Evolutionary conservation across 2,797 vertebrate genomes (phyloP), one percentile per base, ranked within the genome.

Genomic region (Hapalemur alaotrensis): DNA sequence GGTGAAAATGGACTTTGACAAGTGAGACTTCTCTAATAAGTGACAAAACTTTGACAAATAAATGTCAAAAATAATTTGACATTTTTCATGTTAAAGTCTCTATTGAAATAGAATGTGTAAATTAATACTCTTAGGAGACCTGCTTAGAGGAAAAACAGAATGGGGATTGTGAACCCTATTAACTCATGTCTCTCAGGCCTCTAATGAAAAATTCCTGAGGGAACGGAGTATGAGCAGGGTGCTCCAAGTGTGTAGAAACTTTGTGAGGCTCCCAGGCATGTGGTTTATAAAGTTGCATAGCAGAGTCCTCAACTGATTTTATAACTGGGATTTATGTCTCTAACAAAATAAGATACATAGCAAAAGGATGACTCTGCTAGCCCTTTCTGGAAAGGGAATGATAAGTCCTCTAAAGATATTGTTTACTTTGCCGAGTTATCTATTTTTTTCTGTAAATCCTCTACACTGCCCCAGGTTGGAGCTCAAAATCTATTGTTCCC

Each of bases 81-180:
- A 79, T 95, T 92, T 97, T 92, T 48, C 18, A 13, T 48, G 28
- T 28, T 91, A 43, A 94, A 96, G 63, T 96, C 96, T 92, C 91
- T 70, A 18, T 59, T 93, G 96, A 92, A 92, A 97, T 57, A 90
- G 86, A 79, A 97, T 48, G 84, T 0, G 22, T 75, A 94, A 97
- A 97, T 94, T 84, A 96, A 96, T 61, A 79, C 80, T 95, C 95
- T 92, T 88, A 90, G 83, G 96, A 93, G 94, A 96, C 48, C 86
- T 57, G 54, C 76, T 75, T 84, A 57, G 83, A 87, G 52, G 86
- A 48, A 87, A 95, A 96, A 72, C 80, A 81, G 83, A 92, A 90
- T 43, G 67, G 57, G 65, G 91, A 90, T 92, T 83, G 15, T 7
- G 73, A 93, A 96, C 96, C 80, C 96, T 75, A 93, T 97, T 98